Evolutionary conservation across 2,797 vertebrate genomes (phyloP).

Genomic region (Centroberyx gerrardi): DNA sequence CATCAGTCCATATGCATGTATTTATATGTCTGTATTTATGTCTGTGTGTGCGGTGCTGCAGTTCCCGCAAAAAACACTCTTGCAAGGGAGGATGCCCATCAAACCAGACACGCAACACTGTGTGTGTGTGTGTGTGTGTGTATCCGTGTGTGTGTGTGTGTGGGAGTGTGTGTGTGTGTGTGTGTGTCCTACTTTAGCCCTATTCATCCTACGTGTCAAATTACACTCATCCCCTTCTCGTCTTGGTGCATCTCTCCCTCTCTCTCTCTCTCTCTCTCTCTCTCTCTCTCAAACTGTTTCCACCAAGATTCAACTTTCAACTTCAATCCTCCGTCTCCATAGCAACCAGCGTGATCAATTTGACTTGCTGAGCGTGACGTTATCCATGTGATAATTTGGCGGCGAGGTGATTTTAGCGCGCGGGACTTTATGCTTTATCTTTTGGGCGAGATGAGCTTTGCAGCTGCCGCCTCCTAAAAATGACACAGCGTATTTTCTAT

Average conservation of each 20-base stretch:
- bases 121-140: constrained; percentile 27
- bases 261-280: background rate
- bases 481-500: too few relatives aligned
- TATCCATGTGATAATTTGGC: too few relatives aligned
- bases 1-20: background rate
- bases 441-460: too few relatives aligned
- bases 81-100: constrained; percentile 29
- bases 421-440: too few relatives aligned
- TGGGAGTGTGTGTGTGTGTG: constrained; percentile 26
- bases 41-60: background rate
- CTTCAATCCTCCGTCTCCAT: background rate
- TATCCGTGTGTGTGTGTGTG: too few relatives aligned
- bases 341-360: background rate
- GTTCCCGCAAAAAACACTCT: constrained; percentile 18
- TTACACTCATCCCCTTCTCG: constrained; percentile 49
- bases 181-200: constrained; percentile 70
- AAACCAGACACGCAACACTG: constrained; percentile 22
- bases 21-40: background rate
- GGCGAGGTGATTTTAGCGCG: too few relatives aligned
- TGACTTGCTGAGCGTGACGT: too few relatives aligned
- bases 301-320: background rate
- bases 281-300: background rate
- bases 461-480: too few relatives aligned
- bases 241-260: background rate
- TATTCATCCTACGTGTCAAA: constrained; percentile 52